Percentiles rank a stretch among this genome's conserved stretches.
Conservation (phyloP, 2,797 vertebrate species). For the Sebastes minor region DNA sequence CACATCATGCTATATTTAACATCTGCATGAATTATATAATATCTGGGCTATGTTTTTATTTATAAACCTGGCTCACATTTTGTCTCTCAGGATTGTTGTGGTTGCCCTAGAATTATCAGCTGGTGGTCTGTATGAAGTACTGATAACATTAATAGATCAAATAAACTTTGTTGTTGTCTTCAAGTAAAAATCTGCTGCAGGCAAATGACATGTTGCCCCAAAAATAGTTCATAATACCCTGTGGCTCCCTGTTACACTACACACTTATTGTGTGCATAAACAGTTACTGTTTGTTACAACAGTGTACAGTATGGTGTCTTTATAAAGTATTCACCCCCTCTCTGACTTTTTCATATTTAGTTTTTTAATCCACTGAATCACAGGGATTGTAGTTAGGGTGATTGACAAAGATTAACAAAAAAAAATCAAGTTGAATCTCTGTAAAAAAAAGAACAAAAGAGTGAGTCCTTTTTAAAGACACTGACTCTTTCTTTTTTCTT, state of each 20-base stretch:
- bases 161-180: not conserved
- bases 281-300: not conserved
- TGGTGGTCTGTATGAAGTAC: not conserved
- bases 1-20: not conserved
- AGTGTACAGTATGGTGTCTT: not conserved
- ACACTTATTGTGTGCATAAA: not conserved
- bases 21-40: constrained; percentile 17
- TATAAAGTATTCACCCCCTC: not conserved
- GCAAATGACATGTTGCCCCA: not conserved
- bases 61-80: constrained; percentile 5
- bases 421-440: not conserved
- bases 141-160: not conserved
- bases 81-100: not conserved
- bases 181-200: not conserved
- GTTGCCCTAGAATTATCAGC: not conserved
- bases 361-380: not conserved
- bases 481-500: not conserved
- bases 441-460: not conserved
- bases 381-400: not conserved
- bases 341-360: not conserved
- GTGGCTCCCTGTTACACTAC: not conserved
- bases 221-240: not conserved
- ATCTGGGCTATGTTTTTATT: constrained; percentile 5
- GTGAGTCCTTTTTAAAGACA: not conserved
- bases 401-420: not conserved